Conservation (phyloP, 2,888 invertebrate genomes). For the Hipparchia semele region DNA sequence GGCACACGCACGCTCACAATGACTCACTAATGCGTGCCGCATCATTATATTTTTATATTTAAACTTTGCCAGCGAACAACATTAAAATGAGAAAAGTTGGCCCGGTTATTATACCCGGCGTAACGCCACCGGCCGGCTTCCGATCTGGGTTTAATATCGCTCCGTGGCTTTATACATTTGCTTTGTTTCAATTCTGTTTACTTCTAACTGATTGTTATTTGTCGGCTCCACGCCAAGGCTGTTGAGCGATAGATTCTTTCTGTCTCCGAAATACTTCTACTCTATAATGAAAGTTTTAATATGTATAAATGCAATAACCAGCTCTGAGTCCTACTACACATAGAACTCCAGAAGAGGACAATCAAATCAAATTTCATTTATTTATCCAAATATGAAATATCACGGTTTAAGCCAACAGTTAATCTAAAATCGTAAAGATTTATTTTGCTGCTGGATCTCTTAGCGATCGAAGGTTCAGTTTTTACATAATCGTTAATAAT, state of each 20-base stretch:
- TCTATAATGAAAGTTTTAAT: not conserved
- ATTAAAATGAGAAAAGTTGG: slow-evolving; percentile 81
- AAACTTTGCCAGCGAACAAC: slow-evolving; percentile 77
- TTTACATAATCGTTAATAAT: too few species aligned
- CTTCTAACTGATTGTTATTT: slow-evolving; percentile 47
- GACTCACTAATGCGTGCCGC: slow-evolving; percentile 81
- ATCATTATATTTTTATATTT: slow-evolving; percentile 82
- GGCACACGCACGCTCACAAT: slow-evolving; percentile 75
- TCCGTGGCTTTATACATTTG: slow-evolving; percentile 53
- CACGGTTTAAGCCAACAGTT: too few species aligned
- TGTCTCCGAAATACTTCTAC: not conserved
- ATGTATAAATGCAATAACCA: too few species aligned
- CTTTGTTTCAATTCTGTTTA: slow-evolving; percentile 53
- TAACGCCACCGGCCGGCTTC: slow-evolving; percentile 46
- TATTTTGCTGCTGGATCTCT: too few species aligned
- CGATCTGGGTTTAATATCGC: slow-evolving; percentile 55
- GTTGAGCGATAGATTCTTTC: slow-evolving; percentile 26
- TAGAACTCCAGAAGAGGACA: too few species aligned
- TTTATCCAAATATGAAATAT: too few species aligned
- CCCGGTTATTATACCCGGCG: slow-evolving; percentile 60
- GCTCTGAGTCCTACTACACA: too few species aligned
- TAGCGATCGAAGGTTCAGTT: too few species aligned
- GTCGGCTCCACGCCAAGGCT: slow-evolving; percentile 32
- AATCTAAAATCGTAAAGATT: too few species aligned
- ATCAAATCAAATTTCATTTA: too few species aligned